A percentile compares a stretch with the other conserved stretches of the same genome.
Evolutionary conservation across 2,797 vertebrate species (phyloP).

Genomic region (Lagodon rhomboides): DNA sequence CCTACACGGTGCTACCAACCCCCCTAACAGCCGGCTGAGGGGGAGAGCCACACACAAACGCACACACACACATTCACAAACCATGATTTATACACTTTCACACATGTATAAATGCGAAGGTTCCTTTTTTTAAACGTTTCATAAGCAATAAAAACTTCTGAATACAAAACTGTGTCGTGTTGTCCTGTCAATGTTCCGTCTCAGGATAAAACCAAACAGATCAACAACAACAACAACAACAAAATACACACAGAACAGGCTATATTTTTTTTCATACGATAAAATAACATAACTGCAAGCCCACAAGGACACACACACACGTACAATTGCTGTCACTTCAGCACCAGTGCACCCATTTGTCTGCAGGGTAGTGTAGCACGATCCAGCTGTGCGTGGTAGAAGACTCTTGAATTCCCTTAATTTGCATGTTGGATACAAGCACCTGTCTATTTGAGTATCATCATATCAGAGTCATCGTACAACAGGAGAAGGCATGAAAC

Average conservation of each 20-base stretch:
- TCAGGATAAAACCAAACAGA: no score
- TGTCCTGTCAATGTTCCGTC: no score
- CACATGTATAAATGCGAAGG: not conserved
- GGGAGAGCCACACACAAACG: not conserved
- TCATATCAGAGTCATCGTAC: conserved; percentile 39
- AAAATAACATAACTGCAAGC: no score
- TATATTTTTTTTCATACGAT: no score
- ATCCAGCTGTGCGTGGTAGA: conserved; percentile 46
- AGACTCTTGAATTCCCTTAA: conserved; percentile 35
- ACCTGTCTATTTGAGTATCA: conserved; percentile 54
- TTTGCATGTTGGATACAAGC: conserved; percentile 56
- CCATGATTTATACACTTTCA: not conserved
- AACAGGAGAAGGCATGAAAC: conserved; percentile 19
- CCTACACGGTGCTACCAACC: conserved; percentile 26
- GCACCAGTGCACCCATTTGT: conserved; percentile 49
- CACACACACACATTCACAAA: not conserved
- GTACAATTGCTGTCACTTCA: conserved; percentile 52
- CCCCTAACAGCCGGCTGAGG: conserved; percentile 19
- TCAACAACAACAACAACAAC: no score
- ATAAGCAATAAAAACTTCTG: not conserved
- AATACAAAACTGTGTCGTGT: not conserved
- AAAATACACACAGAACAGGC: not conserved
- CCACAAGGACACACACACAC: not conserved
- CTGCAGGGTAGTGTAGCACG: conserved; percentile 46
- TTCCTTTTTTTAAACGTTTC: not conserved